Conservation (phyloP, 1,140 invertebrate genomes). For the Diabrotica undecimpunctata region DNA sequence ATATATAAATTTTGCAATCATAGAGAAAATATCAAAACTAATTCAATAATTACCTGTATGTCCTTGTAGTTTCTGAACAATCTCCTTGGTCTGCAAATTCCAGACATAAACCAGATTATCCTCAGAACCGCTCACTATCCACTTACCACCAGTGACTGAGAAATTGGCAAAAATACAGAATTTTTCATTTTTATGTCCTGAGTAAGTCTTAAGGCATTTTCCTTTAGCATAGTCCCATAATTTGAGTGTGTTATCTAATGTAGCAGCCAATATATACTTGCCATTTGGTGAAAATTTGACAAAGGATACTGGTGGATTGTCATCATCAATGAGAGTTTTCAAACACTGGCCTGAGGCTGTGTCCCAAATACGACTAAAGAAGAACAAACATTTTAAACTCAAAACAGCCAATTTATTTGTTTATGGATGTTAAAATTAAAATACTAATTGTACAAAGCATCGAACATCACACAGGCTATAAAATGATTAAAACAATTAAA, state of each 20-base stretch:
- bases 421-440: background rate
- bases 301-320: slow-evolving; percentile 99
- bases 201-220: slow-evolving; percentile 96
- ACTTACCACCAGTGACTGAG: slow-evolving; percentile 99
- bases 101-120: slow-evolving; percentile 99
- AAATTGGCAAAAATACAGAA: slow-evolving; percentile 99
- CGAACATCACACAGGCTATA: too few relatives aligned
- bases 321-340: slow-evolving; percentile 95
- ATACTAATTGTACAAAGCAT: too few relatives aligned
- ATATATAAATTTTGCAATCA: too few relatives aligned
- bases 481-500: too few relatives aligned
- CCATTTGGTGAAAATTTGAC: slow-evolving; percentile 99
- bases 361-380: slow-evolving; percentile 96
- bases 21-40: too few relatives aligned
- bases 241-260: slow-evolving; percentile 96
- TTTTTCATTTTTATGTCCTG: slow-evolving; percentile 98
- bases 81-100: slow-evolving; percentile 99
- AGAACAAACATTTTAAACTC: background rate
- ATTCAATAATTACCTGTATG: slow-evolving; percentile 71
- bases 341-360: slow-evolving; percentile 98
- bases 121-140: slow-evolving; percentile 99
- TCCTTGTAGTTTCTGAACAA: slow-evolving; percentile 95
- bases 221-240: slow-evolving; percentile 99
- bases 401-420: slow-evolving; percentile 20
- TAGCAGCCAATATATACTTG: slow-evolving; percentile 98